Conservation (phyloP, 2,888 invertebrate species). For the Microctonus hyperodae region DNA sequence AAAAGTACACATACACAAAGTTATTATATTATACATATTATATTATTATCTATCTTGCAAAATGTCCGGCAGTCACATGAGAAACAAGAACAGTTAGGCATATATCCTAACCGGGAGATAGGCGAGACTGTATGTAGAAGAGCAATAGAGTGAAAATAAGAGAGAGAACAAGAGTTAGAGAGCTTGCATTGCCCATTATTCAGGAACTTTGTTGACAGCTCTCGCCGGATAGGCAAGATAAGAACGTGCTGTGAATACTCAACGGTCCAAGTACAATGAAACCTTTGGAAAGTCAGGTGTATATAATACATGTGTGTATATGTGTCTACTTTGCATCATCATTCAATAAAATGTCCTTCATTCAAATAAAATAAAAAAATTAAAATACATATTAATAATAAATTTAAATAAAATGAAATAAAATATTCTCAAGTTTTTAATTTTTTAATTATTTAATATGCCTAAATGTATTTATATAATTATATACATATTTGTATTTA, state of each 20-base stretch:
- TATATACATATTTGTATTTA: not conserved
- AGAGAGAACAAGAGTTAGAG: conserved; percentile 26
- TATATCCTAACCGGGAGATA: conserved; percentile 59
- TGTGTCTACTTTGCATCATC: not conserved
- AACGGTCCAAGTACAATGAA: conserved; percentile 56
- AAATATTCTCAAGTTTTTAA: not conserved
- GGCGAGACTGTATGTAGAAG: conserved; percentile 36
- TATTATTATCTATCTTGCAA: conserved; percentile 56
- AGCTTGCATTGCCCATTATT: conserved; percentile 51
- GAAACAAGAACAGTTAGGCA: conserved; percentile 59
- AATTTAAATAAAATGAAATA: not conserved
- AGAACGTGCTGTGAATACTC: conserved; percentile 62
- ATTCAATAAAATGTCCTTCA: not conserved
- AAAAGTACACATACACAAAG: not conserved
- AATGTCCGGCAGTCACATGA: conserved; percentile 57
- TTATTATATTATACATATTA: conserved; percentile 26
- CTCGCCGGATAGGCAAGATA: conserved; percentile 62
- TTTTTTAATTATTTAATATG: too few relatives aligned
- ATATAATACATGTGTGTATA: not conserved
- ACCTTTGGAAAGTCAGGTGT: conserved; percentile 43
- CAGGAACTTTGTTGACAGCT: conserved; percentile 64
- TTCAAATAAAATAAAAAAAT: not conserved
- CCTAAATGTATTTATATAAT: too few relatives aligned
- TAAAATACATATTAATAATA: too few relatives aligned
- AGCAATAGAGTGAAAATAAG: conserved; percentile 15